phyloP scores from a whole-genome alignment of 2,797 vertebrate species.

The Danio aesculapii region DNA sequence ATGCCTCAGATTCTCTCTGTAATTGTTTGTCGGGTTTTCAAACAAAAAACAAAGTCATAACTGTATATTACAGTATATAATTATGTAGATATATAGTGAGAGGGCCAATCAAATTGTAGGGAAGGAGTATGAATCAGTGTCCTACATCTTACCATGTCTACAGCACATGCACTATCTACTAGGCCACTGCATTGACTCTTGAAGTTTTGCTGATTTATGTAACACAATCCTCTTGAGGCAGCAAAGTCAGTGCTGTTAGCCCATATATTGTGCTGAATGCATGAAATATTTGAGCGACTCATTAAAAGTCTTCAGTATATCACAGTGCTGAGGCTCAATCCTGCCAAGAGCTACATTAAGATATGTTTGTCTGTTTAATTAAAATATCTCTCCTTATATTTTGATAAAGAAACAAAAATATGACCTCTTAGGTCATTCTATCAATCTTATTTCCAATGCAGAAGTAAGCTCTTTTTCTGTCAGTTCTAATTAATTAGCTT shows the following conservation, averaged over 20 bases:
- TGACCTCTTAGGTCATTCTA: background rate
- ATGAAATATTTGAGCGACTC: conserved; percentile 21
- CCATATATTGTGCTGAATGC: conserved; percentile 29
- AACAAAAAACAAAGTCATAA: too few species aligned
- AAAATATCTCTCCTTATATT: background rate
- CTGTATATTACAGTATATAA: too few species aligned
- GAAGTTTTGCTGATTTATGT: conserved; percentile 33
- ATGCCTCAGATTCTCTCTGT: too few species aligned
- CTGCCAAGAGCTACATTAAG: background rate
- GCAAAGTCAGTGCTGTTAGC: conserved; percentile 2
- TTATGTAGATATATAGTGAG: background rate
- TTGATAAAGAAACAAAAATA: conserved; percentile 3
- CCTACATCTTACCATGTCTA: background rate
- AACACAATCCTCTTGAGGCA: conserved; percentile 10
- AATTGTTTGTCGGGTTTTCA: too few species aligned
- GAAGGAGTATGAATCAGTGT: background rate
- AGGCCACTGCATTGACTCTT: background rate
- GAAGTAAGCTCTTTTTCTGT: too few species aligned
- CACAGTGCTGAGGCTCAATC: conserved; percentile 1
- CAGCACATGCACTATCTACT: background rate
- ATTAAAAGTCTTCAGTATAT: conserved; percentile 2
- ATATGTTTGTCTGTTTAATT: background rate
- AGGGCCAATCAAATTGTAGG: background rate
- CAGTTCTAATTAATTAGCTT: too few species aligned
- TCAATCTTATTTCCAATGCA: too few species aligned